Percentiles rank a stretch among this genome's conserved stretches.
Conservation (phyloP, 2,113 vertebrate genomes). For the Urocolius indicus region DNA sequence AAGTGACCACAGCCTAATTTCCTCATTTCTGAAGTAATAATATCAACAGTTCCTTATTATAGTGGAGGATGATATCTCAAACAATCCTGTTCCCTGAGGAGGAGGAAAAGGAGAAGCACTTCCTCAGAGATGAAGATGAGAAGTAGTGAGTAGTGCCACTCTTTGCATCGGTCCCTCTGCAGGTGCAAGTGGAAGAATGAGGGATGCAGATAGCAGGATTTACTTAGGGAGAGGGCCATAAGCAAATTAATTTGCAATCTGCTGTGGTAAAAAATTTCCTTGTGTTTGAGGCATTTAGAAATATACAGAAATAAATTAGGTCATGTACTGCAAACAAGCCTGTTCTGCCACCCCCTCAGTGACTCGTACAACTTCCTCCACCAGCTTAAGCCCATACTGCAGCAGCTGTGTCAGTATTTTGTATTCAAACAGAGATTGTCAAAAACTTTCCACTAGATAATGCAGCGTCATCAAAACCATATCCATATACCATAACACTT, state of each 20-base stretch:
- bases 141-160: neutral
- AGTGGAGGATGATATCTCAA: neutral
- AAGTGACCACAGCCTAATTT: neutral
- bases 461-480: neutral
- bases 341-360: neutral
- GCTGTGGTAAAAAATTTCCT: neutral
- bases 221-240: neutral
- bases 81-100: neutral
- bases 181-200: neutral
- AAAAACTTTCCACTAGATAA: neutral
- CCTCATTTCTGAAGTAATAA: neutral
- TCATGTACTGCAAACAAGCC: neutral
- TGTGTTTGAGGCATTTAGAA: neutral
- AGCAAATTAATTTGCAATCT: neutral
- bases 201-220: neutral
- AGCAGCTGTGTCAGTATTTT: slow-evolving; percentile 15
- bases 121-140: neutral
- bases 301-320: neutral
- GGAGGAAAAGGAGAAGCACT: neutral
- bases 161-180: fast-evolving
- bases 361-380: neutral
- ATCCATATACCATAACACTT: neutral
- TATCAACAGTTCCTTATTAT: neutral
- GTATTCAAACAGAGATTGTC: neutral
- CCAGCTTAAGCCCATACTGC: fast-evolving